phyloP scores from a whole-genome alignment of 1,140 invertebrate species.

The Atopsyche davidsoni region DNA sequence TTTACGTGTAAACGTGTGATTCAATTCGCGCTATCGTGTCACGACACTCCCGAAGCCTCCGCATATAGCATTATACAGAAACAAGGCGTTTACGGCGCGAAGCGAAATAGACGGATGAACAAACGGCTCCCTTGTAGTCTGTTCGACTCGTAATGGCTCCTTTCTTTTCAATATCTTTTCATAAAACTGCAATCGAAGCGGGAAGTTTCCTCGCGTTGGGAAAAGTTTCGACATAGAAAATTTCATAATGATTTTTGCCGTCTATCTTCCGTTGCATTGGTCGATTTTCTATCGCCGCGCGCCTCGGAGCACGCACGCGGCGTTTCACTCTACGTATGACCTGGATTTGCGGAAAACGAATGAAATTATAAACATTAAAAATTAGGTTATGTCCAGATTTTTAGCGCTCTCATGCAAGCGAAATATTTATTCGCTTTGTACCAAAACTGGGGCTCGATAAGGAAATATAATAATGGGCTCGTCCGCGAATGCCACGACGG shows the following conservation, averaged over 20 bases:
- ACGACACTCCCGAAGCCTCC: no score
- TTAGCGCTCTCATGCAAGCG: slow-evolving; percentile 21
- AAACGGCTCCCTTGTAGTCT: no score
- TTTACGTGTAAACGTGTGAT: no score
- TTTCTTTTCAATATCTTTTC: not conserved
- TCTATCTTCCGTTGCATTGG: not conserved
- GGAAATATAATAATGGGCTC: no score
- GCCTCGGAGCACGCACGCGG: slow-evolving; percentile 1
- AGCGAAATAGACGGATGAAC: no score
- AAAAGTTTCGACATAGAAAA: no score
- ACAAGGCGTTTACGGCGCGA: no score
- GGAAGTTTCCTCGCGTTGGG: no score
- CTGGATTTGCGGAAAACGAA: slow-evolving; percentile 14
- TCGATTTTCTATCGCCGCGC: not conserved
- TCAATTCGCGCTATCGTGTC: no score
- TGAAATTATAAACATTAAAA: slow-evolving; percentile 16
- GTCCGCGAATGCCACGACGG: no score
- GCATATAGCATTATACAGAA: no score
- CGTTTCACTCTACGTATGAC: slow-evolving; percentile 6
- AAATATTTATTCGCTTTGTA: slow-evolving; percentile 15
- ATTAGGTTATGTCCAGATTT: slow-evolving; percentile 13
- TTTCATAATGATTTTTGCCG: not conserved
- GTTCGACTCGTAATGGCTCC: not conserved
- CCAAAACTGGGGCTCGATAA: slow-evolving; percentile 11
- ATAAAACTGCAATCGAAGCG: not conserved